Evolutionary conservation across 1,140 invertebrate genomes (phyloP).

Genomic region (Neomicropteryx cornuta): DNA sequence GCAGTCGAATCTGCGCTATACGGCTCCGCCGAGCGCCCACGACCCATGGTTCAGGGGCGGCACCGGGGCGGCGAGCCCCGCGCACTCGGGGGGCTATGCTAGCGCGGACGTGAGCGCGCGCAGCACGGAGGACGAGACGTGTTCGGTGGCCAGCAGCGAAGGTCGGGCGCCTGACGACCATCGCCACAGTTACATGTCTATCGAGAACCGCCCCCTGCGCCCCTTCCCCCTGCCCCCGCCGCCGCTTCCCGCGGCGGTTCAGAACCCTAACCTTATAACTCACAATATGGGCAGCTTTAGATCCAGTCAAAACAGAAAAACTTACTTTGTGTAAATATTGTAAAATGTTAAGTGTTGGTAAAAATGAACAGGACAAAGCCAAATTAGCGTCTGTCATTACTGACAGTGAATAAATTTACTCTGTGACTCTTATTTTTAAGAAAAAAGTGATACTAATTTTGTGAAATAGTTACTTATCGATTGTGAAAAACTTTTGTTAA

Average conservation of each 20-base stretch:
- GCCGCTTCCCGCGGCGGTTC: slow-evolving; percentile 24
- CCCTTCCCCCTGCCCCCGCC: slow-evolving; percentile 19
- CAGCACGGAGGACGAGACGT: slow-evolving; percentile 38
- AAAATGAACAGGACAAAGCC: too few relatives aligned
- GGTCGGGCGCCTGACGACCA: slow-evolving; percentile 30
- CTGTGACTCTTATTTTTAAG: too few relatives aligned
- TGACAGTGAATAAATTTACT: too few relatives aligned
- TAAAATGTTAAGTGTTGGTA: too few relatives aligned
- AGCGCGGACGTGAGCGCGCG: slow-evolving; percentile 37
- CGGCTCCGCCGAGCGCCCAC: slow-evolving; percentile 32
- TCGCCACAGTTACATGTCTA: slow-evolving; percentile 39
- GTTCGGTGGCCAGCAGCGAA: slow-evolving; percentile 35
- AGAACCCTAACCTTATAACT: too few relatives aligned
- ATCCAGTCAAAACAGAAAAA: slow-evolving; percentile 33
- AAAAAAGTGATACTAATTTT: too few relatives aligned
- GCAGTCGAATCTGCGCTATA: slow-evolving; percentile 37
- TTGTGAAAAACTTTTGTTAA: too few relatives aligned
- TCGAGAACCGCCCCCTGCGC: slow-evolving; percentile 35
- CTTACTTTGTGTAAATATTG: slow-evolving; percentile 36
- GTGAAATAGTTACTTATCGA: too few relatives aligned
- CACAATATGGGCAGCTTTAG: slow-evolving; percentile 33
- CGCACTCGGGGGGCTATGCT: slow-evolving; percentile 32
- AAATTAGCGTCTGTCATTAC: too few relatives aligned
- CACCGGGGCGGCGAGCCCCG: slow-evolving; percentile 27
- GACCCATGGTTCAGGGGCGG: slow-evolving; percentile 40